Percentiles rank a stretch among this genome's conserved stretches.
Conservation (phyloP, 2,888 invertebrate species). For the Scaptomyza flava region DNA sequence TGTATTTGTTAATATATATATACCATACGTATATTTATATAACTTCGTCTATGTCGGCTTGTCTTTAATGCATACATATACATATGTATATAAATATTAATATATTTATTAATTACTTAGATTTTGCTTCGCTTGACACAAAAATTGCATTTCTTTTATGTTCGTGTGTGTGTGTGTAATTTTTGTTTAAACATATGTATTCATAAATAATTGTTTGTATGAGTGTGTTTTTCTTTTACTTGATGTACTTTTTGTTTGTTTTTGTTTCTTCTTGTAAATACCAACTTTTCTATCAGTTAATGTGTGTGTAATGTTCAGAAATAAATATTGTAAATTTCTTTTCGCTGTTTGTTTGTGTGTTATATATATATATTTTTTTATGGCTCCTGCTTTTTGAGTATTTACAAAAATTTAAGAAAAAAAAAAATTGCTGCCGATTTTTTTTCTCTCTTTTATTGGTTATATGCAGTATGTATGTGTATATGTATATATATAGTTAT, state of each 20-base stretch:
- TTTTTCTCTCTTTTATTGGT: conserved; percentile 7
- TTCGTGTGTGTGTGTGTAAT: conserved; percentile 6
- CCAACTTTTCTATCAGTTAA: conserved; percentile 77
- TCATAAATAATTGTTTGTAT: conserved; percentile 52
- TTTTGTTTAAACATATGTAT: conserved; percentile 36
- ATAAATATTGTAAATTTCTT: conserved; percentile 52
- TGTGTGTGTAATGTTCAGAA: conserved; percentile 57
- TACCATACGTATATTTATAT: conserved; percentile 31
- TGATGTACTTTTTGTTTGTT: conserved; percentile 11
- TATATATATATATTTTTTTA: conserved; percentile 6
- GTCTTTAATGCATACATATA: conserved; percentile 57
- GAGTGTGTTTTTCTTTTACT: conserved; percentile 25
- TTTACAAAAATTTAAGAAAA: conserved; percentile 77
- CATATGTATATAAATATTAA: conserved; percentile 21
- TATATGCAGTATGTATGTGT: conserved; percentile 38
- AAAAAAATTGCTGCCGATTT: conserved; percentile 52
- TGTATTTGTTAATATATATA: conserved; percentile 31
- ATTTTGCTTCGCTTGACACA: conserved; percentile 39
- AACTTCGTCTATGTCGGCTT: conserved; percentile 43
- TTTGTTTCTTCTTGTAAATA: conserved; percentile 48
- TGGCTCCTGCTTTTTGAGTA: conserved; percentile 67
- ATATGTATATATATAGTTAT: conserved; percentile 42
- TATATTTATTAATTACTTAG: conserved; percentile 37
- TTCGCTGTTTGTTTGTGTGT: conserved; percentile 25
- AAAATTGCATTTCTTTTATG: conserved; percentile 30